These are phyloP conservation scores for Conus betulinus DNA, from an alignment of 1,140 invertebrate species.

Conservation along the genomic window DNA sequence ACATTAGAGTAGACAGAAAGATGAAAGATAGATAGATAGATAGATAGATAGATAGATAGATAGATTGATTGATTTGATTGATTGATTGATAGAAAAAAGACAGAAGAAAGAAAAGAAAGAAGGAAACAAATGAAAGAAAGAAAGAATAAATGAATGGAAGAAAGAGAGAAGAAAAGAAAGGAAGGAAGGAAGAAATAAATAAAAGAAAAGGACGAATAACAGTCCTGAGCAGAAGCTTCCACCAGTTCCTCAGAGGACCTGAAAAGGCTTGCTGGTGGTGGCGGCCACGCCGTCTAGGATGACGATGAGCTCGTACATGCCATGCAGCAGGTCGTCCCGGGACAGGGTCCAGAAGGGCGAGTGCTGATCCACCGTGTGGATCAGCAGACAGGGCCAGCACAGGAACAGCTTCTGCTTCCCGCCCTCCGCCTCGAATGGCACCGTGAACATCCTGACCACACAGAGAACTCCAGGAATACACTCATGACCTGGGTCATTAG, in stretches of 20 bases:
- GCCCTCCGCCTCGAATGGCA: constrained; percentile 84
- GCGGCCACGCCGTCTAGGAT: constrained; percentile 88
- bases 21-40: too few relatives aligned
- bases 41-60: too few relatives aligned
- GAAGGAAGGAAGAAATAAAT: too few relatives aligned
- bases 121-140: too few relatives aligned
- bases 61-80: too few relatives aligned
- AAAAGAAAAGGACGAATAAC: too few relatives aligned
- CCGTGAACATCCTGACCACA: constrained; percentile 38
- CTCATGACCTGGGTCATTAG: background rate
- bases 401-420: constrained; percentile 91
- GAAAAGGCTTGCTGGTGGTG: constrained; percentile 69
- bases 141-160: too few relatives aligned
- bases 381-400: constrained; percentile 89
- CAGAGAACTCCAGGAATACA: background rate
- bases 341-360: constrained; percentile 92
- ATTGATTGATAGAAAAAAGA: too few relatives aligned
- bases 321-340: constrained; percentile 89
- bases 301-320: constrained; percentile 95
- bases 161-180: too few relatives aligned
- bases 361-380: constrained; percentile 89
- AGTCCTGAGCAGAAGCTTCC: too few relatives aligned
- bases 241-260: constrained; percentile 56
- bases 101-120: too few relatives aligned
- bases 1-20: too few relatives aligned